phyloP scores from a whole-genome alignment of 2,888 invertebrate genomes.

The Aleiodes testaceus region DNA sequence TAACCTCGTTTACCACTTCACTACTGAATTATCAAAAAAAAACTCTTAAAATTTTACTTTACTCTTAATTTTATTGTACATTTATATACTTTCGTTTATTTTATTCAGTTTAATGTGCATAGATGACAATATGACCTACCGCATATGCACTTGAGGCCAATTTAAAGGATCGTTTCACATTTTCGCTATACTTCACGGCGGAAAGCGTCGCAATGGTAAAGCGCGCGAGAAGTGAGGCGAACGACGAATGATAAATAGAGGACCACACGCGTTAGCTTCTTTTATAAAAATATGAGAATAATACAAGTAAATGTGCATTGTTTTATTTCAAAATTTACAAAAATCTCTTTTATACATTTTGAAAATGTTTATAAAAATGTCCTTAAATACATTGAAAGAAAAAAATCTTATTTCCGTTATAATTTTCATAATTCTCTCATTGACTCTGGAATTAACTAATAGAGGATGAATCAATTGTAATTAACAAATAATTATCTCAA shows the following conservation, averaged over 20 bases:
- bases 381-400: no score
- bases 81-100: background rate
- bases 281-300: constrained; percentile 13
- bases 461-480: background rate
- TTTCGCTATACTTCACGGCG: constrained; percentile 59
- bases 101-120: constrained; percentile 13
- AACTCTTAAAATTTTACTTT: no score
- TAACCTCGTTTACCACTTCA: no score
- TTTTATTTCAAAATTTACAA: background rate
- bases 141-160: constrained; percentile 65
- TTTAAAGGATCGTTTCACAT: constrained; percentile 70
- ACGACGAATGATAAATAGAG: constrained; percentile 57
- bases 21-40: no score
- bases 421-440: background rate
- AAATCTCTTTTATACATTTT: no score
- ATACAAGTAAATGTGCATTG: background rate
- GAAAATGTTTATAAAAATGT: no score
- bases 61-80: no score
- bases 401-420: background rate
- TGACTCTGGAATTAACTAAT: background rate
- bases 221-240: constrained; percentile 53
- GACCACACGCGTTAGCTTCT: constrained; percentile 54
- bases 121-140: constrained; percentile 63
- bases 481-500: constrained; percentile 16
- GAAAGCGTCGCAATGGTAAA: constrained; percentile 65